Evolutionary conservation across 2,113 vertebrate genomes (phyloP).

Genomic region (Plecotus auritus): DNA sequence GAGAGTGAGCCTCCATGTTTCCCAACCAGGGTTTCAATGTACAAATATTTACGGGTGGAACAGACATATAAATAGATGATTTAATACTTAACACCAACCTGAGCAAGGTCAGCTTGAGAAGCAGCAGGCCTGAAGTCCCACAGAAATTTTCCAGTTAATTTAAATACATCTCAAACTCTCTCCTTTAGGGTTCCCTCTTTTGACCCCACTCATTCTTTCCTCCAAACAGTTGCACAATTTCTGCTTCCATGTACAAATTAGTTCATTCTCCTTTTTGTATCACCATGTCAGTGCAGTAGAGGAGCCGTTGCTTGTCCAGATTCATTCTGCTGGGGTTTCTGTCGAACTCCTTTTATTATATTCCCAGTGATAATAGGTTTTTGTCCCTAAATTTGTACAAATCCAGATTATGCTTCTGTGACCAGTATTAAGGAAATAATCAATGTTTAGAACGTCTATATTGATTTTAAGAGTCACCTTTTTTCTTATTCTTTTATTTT

Average conservation of each 20-base stretch:
- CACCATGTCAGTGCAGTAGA: neutral
- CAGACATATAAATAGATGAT: neutral
- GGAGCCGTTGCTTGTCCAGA: neutral
- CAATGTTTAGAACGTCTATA: neutral
- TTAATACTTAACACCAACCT: neutral
- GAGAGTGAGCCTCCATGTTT: neutral
- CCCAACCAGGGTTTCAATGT: neutral
- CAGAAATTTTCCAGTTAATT: neutral
- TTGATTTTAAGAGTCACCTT: neutral
- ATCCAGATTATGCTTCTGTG: neutral
- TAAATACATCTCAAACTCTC: neutral
- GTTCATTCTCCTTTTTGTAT: neutral
- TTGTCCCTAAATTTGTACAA: neutral
- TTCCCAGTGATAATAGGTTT: neutral
- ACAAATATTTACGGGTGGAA: neutral
- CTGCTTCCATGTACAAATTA: neutral
- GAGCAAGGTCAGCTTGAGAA: neutral
- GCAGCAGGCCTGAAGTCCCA: neutral
- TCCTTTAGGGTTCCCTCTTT: neutral
- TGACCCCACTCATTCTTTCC: neutral
- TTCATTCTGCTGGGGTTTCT: neutral
- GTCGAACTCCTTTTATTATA: neutral
- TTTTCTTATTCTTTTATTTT: neutral
- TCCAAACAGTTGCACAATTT: neutral
- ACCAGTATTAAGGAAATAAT: neutral